Percentiles rank a stretch among this genome's conserved stretches.
Evolutionary conservation across 2,113 vertebrate species (phyloP).

Genomic region (Mustela nigripes): DNA sequence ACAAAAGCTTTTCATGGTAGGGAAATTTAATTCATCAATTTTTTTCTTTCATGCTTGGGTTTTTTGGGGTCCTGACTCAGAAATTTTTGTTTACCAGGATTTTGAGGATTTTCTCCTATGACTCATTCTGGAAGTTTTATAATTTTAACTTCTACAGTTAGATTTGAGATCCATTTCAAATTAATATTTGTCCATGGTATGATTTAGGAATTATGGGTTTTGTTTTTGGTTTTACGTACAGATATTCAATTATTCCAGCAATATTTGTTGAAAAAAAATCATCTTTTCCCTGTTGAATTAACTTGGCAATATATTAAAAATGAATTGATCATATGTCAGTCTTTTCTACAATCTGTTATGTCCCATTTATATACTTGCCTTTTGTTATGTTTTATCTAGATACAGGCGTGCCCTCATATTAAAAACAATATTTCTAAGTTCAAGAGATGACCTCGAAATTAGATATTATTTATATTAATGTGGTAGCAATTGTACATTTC

Average conservation of each 20-base stretch:
- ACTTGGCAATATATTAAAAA: background rate
- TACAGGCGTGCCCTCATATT: background rate
- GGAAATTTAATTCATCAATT: background rate
- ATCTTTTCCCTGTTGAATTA: background rate
- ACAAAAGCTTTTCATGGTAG: background rate
- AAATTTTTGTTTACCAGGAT: background rate
- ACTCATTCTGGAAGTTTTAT: background rate
- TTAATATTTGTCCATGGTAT: background rate
- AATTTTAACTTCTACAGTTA: background rate
- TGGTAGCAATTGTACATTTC: background rate
- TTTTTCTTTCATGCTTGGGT: background rate
- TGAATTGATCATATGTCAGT: background rate
- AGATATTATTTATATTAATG: background rate
- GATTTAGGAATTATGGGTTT: background rate
- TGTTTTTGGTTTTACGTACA: background rate
- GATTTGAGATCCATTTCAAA: background rate
- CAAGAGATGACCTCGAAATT: background rate
- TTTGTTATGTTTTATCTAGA: background rate
- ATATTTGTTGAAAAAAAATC: background rate
- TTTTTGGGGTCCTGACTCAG: background rate
- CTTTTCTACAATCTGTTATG: background rate
- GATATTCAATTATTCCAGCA: background rate
- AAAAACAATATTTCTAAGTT: background rate
- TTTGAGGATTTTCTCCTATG: background rate
- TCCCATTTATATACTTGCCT: background rate